Percentiles rank a stretch among this genome's conserved stretches.
phyloP scores from a whole-genome alignment of 2,113 vertebrate species.

The Aythya baeri region DNA sequence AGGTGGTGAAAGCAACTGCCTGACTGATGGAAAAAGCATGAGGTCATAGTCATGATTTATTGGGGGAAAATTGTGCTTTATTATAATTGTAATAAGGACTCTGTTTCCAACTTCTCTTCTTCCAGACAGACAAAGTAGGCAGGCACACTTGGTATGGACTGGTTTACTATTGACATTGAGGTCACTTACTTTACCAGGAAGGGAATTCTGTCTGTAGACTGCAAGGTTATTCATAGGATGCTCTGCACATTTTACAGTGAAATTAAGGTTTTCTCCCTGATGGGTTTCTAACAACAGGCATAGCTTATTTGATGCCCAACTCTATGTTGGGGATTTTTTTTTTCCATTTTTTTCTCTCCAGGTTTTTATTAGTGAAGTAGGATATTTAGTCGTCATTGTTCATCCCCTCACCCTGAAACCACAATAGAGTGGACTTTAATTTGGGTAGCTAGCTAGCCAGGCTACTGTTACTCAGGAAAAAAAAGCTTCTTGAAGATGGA shows the following conservation, averaged over 20 bases:
- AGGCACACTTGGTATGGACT: background rate
- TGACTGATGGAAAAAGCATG: background rate
- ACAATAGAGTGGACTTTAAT: background rate
- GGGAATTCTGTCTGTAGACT: background rate
- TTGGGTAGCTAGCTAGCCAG: background rate
- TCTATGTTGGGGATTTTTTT: background rate
- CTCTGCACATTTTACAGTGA: background rate
- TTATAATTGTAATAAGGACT: background rate
- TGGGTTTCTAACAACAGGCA: background rate
- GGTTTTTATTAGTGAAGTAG: background rate
- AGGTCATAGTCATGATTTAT: background rate
- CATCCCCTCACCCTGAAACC: background rate
- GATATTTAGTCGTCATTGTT: background rate
- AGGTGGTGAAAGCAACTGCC: background rate
- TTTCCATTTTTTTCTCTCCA: background rate
- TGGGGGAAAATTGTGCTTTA: background rate
- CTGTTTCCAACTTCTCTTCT: background rate
- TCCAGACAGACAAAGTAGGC: background rate
- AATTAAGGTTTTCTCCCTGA: background rate
- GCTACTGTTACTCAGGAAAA: background rate
- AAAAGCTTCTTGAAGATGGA: slow-evolving; percentile 16
- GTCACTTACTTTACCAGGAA: background rate
- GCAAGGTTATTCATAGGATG: background rate
- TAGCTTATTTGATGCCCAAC: background rate
- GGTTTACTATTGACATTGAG: background rate